A percentile compares a stretch with the other conserved stretches of the same genome.
Conservation (phyloP, 2,888 invertebrate species). For the Drosophila mercatorum region DNA sequence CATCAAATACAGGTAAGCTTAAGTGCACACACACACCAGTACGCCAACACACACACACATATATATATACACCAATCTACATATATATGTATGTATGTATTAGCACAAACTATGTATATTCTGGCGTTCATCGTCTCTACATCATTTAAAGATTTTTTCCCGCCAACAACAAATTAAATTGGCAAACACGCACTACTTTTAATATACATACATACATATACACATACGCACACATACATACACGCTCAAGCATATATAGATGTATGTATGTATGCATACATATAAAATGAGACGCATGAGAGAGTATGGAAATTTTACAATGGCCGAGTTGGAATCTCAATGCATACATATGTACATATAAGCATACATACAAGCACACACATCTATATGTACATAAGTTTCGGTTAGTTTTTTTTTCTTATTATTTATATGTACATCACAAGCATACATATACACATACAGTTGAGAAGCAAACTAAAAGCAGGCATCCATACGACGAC, state of each 20-base stretch:
- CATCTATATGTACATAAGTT: slow-evolving; percentile 8
- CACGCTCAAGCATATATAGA: slow-evolving; percentile 10
- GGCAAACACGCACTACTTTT: slow-evolving; percentile 47
- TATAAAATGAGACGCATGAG: slow-evolving; percentile 41
- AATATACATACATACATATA: slow-evolving; percentile 11
- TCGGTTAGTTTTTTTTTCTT: not conserved
- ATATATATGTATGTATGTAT: slow-evolving; percentile 22
- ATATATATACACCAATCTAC: slow-evolving; percentile 15
- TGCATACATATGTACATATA: slow-evolving; percentile 30
- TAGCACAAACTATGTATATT: slow-evolving; percentile 35
- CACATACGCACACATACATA: slow-evolving; percentile 3
- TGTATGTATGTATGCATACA: slow-evolving; percentile 27
- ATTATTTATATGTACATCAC: slow-evolving; percentile 3
- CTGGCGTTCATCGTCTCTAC: slow-evolving; percentile 26
- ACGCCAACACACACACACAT: slow-evolving; percentile 11
- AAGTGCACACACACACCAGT: slow-evolving; percentile 43
- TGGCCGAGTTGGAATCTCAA: slow-evolving; percentile 47
- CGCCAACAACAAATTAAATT: slow-evolving; percentile 61
- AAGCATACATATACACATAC: not conserved
- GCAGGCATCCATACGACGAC: too few species aligned
- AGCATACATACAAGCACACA: slow-evolving; percentile 21
- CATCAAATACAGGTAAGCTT: slow-evolving; percentile 84
- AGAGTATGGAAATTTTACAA: slow-evolving; percentile 61
- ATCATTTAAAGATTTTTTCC: slow-evolving; percentile 40
- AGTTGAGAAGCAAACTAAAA: too few species aligned